Base-by-base conservation (phyloP, 2,797 vertebrate genomes). In the Clarias fuscus region DNA sequence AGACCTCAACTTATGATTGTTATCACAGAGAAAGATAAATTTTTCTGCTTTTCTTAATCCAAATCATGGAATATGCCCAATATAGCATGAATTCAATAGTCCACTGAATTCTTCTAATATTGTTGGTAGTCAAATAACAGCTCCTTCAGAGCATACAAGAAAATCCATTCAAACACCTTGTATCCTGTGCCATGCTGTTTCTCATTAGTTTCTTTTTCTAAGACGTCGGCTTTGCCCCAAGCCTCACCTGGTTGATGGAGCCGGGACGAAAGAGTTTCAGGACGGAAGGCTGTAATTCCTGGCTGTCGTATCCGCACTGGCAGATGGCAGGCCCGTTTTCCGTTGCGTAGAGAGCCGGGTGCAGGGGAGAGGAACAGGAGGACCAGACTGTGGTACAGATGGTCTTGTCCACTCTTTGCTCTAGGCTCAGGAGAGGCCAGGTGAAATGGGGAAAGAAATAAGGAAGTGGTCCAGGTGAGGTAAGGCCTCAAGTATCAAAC, bases 311-410 rank as follows among this genome's bases (percentile, higher is more conserved):
- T 88, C 86, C 24, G 56, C 70, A 37, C 73, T 77, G 83, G 85
- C 91, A 92, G 90, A 90, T 92, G 91, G 91, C 88, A 87, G 73
- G 43, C 71, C 86, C 79, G 48, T 86, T 89, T 88, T 79, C 30
- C 56, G 37, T 59, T 67, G 65, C 83, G 7, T 82, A 80, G 76
- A 84, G 37, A 43, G 85, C 83, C 59, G 7, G 27, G 83, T 62
- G 78, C 43, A 78, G 43, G 84, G 76, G 88, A 80, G 83, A 84
- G 40, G 33, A 86, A 83, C 88, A 83, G 87, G 86, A 91, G 91
- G 92, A 93, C 93, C 95, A 95, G 93, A 94, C 92, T 93, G 93
- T 86, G 82, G 89, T 90, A 90, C 95, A 96, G 94, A 95, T 96
- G 95, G 95, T 90, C 80, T 59, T 87, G 92, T 94, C 92, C 91